Percentiles rank a stretch among this genome's conserved stretches.
Evolutionary conservation across 92 coral and sea anemone species (phyloP).

Genomic region (Virgularia gustaviana): DNA sequence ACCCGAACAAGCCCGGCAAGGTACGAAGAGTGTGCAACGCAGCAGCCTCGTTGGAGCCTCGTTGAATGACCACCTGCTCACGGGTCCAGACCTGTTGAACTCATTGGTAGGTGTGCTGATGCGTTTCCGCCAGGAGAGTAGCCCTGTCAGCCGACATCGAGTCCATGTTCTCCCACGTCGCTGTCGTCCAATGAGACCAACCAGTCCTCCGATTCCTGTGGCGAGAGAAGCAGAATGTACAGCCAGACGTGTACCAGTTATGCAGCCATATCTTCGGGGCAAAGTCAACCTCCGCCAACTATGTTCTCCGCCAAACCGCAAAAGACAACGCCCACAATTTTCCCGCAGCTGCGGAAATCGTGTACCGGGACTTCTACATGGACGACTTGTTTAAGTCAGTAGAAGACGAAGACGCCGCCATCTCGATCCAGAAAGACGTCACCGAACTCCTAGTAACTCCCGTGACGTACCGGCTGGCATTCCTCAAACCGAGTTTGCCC

Average conservation of each 20-base stretch:
- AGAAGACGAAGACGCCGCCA: not conserved
- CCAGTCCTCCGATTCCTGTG: not conserved
- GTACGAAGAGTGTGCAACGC: slow-evolving; percentile 41
- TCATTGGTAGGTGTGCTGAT: slow-evolving; percentile 40
- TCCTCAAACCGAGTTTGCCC: too few species aligned
- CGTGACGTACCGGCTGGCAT: too few species aligned
- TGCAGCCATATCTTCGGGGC: not conserved
- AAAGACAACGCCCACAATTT: not conserved
- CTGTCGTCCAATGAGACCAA: too few species aligned
- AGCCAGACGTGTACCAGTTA: not conserved
- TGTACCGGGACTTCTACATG: not conserved
- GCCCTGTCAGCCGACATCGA: not conserved
- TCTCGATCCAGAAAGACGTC: not conserved
- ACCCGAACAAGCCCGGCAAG: slow-evolving; percentile 52
- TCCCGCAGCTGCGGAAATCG: not conserved
- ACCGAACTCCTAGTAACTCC: not conserved
- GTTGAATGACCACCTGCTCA: slow-evolving; percentile 41
- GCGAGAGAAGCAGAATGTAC: not conserved
- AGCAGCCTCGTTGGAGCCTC: slow-evolving; percentile 36
- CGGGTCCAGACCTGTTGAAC: slow-evolving; percentile 23
- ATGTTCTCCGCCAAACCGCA: not conserved
- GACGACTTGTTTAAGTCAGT: too few species aligned
- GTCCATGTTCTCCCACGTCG: not conserved
- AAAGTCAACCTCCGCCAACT: not conserved
- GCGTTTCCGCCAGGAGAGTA: not conserved